These are phyloP conservation scores for Strix uralensis DNA, from an alignment of 2,113 vertebrate species.

Conservation along the genomic window DNA sequence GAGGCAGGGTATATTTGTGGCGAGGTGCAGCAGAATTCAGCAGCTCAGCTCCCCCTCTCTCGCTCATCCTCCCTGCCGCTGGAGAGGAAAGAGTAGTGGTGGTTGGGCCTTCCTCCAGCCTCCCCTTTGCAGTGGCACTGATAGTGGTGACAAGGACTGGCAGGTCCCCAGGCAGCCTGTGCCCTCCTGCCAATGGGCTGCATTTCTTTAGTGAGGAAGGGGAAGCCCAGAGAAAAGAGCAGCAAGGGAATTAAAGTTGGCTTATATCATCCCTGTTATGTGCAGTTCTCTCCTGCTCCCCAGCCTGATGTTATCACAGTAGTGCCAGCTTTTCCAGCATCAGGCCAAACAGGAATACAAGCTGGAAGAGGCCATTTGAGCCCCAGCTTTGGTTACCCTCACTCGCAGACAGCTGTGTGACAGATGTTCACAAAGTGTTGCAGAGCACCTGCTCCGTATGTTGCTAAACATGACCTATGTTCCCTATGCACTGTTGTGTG, in stretches of 20 bases:
- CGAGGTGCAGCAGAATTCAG: background rate
- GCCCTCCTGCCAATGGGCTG: background rate
- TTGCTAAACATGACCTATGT: background rate
- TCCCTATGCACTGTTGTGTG: background rate
- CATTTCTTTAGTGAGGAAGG: background rate
- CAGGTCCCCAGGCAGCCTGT: background rate
- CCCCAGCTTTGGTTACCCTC: background rate
- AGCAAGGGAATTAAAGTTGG: background rate
- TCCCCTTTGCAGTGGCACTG: background rate
- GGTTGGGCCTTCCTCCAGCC: background rate
- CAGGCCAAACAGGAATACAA: background rate
- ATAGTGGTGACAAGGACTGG: background rate
- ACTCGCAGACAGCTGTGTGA: background rate
- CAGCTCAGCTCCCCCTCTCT: background rate
- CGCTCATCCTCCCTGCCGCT: background rate
- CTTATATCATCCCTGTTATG: background rate
- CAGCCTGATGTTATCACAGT: background rate
- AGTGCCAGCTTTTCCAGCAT: background rate
- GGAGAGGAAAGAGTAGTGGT: background rate
- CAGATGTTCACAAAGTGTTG: background rate
- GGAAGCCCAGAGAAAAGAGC: background rate
- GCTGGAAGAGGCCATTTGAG: background rate
- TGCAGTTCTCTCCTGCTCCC: background rate
- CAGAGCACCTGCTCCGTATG: background rate
- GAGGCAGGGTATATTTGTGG: background rate